Conservation (phyloP, 2,888 invertebrate genomes). For the Drosophila meridiana region DNA sequence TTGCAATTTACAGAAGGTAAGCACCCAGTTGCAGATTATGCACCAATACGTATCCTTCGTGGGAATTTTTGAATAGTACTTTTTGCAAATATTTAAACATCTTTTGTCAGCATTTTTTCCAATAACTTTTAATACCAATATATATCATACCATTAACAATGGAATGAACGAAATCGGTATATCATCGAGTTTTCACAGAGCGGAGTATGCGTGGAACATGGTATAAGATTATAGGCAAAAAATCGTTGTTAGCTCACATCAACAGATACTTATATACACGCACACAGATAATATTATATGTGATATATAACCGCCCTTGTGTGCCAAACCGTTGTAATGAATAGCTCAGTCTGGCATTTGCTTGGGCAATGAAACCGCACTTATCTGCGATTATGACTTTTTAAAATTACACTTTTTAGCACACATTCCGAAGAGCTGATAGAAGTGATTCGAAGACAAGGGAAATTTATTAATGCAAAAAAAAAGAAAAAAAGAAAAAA, state of each 20-base stretch:
- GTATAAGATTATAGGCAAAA: slow-evolving; percentile 68
- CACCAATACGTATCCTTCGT: slow-evolving; percentile 7
- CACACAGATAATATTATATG: slow-evolving; percentile 31
- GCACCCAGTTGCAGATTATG: slow-evolving; percentile 19
- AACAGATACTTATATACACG: slow-evolving; percentile 34
- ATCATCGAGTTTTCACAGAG: slow-evolving; percentile 24
- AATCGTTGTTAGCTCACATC: slow-evolving; percentile 46
- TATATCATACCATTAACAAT: slow-evolving; percentile 74
- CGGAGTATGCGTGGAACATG: slow-evolving; percentile 3
- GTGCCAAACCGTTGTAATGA: slow-evolving; percentile 76
- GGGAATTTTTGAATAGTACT: slow-evolving; percentile 71
- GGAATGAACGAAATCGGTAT: slow-evolving; percentile 66
- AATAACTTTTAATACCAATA: slow-evolving; percentile 77
- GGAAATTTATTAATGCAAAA: slow-evolving; percentile 64
- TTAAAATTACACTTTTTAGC: slow-evolving; percentile 80
- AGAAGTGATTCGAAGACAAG: slow-evolving; percentile 48
- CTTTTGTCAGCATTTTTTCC: slow-evolving; percentile 84
- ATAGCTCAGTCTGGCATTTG: slow-evolving; percentile 67
- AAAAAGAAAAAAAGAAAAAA: slow-evolving; percentile 13
- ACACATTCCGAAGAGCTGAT: slow-evolving; percentile 54
- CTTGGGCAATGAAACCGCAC: slow-evolving; percentile 81
- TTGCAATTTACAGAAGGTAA: slow-evolving; percentile 60
- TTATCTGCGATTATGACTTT: slow-evolving; percentile 84
- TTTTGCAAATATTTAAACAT: slow-evolving; percentile 82
- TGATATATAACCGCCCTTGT: slow-evolving; percentile 47